Base-by-base conservation (phyloP, 2,888 invertebrate genomes). In the Ophraella communa region DNA sequence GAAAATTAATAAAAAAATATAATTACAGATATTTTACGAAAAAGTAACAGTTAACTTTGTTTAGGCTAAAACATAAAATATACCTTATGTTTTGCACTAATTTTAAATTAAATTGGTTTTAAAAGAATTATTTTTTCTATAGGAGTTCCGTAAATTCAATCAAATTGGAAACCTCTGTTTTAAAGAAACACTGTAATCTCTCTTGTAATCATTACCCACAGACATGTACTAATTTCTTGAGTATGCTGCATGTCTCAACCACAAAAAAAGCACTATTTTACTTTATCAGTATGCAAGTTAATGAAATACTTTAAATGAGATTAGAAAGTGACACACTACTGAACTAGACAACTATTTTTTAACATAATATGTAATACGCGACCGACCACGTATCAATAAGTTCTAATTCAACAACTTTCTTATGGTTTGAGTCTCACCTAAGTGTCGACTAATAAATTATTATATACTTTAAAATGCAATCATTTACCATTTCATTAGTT, bases 301-400 rank as follows among this genome's bases (percentile, higher is more conserved):
- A 59, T 59, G 59, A 59, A 59, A 59, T 59, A 59, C 59, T 59
- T 59, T 33, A 59, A 51, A 51, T 39, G 11, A 51, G 59, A 59
- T 59, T 59, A 59, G 59, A 59, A 59, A 59, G 59, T 39, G 59
- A 59, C 51, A 59, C 45, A 59, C 59, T 51, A 59, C 51, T 51
- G 59, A 51, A 51, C 59, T 59, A 59, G 59, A 59, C 51, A 27
- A 52, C 51, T 21, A 51, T 59, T 59, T 54, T 59, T 45, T 45
- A 45, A 30, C 24, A 56, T 45, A 18, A 30, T 56, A 56, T 56
- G 56, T 45, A 56, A 56, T 56, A 56, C 56, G 56, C 17, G 4
- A 39, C 2, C 39, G 39, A 56, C 45, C 45, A 56, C 45, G 45
- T 56, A 45, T 56, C 45, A 56, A 56, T 45, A 45, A 56, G 56